Evolutionary conservation across 2,113 vertebrate species (phyloP), one percentile per base, ranked within the genome.

Genomic region (Lasiurus cinereus): DNA sequence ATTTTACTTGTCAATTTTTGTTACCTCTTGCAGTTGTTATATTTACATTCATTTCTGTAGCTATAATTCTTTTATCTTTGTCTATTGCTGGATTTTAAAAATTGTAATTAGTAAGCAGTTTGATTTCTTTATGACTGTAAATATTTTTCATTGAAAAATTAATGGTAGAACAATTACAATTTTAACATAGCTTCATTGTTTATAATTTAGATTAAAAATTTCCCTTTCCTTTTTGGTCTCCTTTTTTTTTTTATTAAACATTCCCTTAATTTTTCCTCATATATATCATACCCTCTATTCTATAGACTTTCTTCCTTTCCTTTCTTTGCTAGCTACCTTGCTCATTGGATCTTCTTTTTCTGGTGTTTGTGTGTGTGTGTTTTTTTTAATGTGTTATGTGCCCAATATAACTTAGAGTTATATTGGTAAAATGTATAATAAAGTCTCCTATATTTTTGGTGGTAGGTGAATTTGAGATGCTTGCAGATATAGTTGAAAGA

Each of bases 91-190:
- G 21, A 66, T 90, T 97, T 67, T 84, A 56, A 84, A 93, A 83
- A 88, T 91, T 87, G 3, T 90, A 77, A 72, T 82, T 85, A 67
- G 36, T 83, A 93, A 94, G 56, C 27, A 52, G 33, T 94, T 94
- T 69, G 54, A 43, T 50, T 91, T 94, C 95, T 96, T 91, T 77
- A 66, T 92, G 62, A 92, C 59, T 91, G 48, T 83, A 96, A 93
- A 52, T 93, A 82, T 70, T 94, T 95, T 94, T 91, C 52, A 96
- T 12, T 67, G 62, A 91, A 69, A 93, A 93, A 31, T 84, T 94
- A 94, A 56, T 85, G 11, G n/a, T 52, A 88, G 54, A 96, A 33
- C 33, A 83, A 48, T 91, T 78, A 74, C 5, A 84, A 10, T 72
- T 89, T 94, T 48, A 22, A 36, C 14, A 11, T 79, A 76, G 19